Conservation (phyloP, 2,888 invertebrate genomes). For the Aquatica leii region DNA sequence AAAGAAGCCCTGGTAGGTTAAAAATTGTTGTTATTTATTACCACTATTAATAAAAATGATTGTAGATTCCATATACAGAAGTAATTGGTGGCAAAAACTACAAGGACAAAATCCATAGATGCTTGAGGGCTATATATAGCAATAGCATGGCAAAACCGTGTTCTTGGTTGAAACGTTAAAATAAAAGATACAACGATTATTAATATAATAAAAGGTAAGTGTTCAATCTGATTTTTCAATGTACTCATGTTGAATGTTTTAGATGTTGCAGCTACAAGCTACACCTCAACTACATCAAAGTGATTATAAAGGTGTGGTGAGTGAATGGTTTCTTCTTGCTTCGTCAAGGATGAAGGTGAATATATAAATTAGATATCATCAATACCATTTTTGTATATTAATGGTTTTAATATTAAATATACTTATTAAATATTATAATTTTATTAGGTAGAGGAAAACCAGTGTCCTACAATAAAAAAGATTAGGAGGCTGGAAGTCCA, state of each 20-base stretch:
- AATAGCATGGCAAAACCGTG: background rate
- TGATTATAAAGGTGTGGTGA: background rate
- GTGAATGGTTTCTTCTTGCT: conserved; percentile 8
- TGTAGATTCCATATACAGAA: background rate
- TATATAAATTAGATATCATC: too few species aligned
- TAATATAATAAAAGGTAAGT: background rate
- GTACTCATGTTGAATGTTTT: background rate
- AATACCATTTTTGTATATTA: too few species aligned
- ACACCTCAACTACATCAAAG: background rate
- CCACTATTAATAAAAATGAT: background rate
- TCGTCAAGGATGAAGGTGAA: too few species aligned
- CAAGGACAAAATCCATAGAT: conserved; percentile 4
- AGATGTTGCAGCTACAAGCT: too few species aligned
- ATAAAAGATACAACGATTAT: conserved; percentile 1
- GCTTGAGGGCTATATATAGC: conserved; percentile 5
- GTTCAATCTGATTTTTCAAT: background rate
- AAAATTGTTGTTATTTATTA: too few species aligned
- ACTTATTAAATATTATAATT: too few species aligned
- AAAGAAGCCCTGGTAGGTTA: too few species aligned
- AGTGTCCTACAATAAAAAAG: too few species aligned
- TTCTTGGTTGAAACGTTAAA: background rate
- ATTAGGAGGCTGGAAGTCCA: too few species aligned
- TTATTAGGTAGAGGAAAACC: too few species aligned
- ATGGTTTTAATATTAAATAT: too few species aligned
- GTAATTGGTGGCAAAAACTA: background rate